Percentiles rank a stretch among this genome's conserved stretches.
Evolutionary conservation across 2,113 vertebrate genomes (phyloP).

Genomic region (Microcebus lehilahytsara): DNA sequence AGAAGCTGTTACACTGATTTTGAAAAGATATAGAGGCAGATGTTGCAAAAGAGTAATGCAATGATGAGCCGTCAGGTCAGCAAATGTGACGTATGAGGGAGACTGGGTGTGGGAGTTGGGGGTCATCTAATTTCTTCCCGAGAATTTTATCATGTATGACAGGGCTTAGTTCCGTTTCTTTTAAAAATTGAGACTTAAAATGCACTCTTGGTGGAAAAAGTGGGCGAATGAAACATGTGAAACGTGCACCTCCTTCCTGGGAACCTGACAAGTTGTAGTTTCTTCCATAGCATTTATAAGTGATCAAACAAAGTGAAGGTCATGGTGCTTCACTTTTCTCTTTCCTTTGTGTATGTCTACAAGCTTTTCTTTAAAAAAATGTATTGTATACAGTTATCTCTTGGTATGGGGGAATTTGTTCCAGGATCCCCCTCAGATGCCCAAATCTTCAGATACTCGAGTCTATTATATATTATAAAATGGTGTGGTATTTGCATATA

Average conservation of each 20-base stretch:
- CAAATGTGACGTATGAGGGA: background rate
- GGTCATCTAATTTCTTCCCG: background rate
- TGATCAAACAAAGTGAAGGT: background rate
- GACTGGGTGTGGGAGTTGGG: background rate
- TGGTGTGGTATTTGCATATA: background rate
- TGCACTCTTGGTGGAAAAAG: background rate
- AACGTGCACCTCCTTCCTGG: background rate
- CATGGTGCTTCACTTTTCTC: background rate
- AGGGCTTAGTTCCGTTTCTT: constrained; percentile 8
- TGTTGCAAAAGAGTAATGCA: background rate
- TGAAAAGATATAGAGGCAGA: background rate
- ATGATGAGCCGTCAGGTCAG: background rate
- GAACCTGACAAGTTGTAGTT: background rate
- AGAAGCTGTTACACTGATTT: background rate
- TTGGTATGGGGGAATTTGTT: background rate
- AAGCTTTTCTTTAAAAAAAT: background rate
- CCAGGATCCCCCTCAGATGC: background rate
- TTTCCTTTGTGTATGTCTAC: background rate
- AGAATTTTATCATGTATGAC: background rate
- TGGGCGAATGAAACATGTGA: background rate
- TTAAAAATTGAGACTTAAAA: constrained; percentile 25
- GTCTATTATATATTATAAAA: background rate
- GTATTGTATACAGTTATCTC: background rate
- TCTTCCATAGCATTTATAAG: background rate
- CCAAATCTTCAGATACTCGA: background rate